These are phyloP conservation scores for Hypotaenidia okinawae DNA, from an alignment of 2,797 vertebrate species.

Conservation along the genomic window DNA sequence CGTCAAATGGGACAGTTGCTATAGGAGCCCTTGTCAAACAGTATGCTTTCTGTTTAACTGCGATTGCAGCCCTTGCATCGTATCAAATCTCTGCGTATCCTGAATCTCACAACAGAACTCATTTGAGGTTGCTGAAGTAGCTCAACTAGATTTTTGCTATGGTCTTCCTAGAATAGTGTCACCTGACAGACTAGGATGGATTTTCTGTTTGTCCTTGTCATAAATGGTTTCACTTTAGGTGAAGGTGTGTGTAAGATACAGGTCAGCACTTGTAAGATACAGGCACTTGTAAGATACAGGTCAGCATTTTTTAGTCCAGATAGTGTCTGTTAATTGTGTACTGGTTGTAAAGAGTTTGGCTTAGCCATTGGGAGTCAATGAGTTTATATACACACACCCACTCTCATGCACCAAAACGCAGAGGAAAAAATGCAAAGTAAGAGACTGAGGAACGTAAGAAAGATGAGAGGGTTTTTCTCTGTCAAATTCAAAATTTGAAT, in stretches of 20 bases:
- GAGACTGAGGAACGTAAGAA: neutral
- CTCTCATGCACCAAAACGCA: accelerated
- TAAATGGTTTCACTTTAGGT: slow-evolving; percentile 28
- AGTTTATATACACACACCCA: accelerated
- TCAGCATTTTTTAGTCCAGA: neutral
- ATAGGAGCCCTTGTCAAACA: neutral
- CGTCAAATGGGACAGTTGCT: neutral
- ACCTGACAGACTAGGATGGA: neutral
- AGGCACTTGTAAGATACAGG: neutral
- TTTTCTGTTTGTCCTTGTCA: slow-evolving; percentile 13
- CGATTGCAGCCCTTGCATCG: neutral
- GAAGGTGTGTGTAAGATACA: neutral
- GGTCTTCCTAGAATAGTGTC: neutral
- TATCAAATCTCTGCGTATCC: neutral
- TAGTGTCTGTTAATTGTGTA: neutral
- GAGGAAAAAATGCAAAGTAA: neutral
- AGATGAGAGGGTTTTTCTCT: neutral
- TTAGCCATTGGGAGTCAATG: neutral
- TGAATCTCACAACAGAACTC: neutral
- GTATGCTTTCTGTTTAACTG: neutral
- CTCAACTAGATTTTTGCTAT: neutral
- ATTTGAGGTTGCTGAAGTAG: neutral
- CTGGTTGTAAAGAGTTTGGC: neutral
- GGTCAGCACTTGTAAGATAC: neutral
- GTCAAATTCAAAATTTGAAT: neutral